Base-by-base conservation (phyloP, 2,888 invertebrate genomes). In the Rambutsinella grinnellia region DNA sequence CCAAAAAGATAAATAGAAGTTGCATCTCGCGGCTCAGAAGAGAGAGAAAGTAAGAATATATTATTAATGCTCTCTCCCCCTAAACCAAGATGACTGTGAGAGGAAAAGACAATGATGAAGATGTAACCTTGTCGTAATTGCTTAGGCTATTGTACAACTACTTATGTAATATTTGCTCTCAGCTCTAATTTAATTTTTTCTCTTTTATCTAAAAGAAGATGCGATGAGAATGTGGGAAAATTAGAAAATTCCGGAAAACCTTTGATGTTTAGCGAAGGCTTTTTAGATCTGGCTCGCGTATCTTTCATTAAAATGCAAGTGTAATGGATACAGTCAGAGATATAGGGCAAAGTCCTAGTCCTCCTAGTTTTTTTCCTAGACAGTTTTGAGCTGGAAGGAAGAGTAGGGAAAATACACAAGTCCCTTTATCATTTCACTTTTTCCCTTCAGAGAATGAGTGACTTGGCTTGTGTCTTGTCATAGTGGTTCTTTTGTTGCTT, bases 21-120 rank as follows among this genome's bases (percentile, higher is more conserved):
- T 65, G 44, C 36, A 53, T 28, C 51, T 63, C n/a, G 21, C 44
- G 15, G 5, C 23, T 61, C 2, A 61, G 21, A n/a, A 13, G n/a
- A 49, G 19, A 17, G 49, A 61, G 26, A 46, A 61, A 47, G 26
- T 15, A 66, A 46, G 19, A 47, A 58, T 58, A 66, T 56, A 66
- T 66, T 66, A 66, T 66, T 66, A 66, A 66, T 66, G 24, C 66
- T 66, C 46, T 46, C 56, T 56, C 63, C 27, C 56, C 66, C 19
- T 57, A 21, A 54, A 8, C 21, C 8, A 57, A 57, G 27, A 28
- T 28, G 8, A n/a, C 28, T 57, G 15, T n/a, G n/a, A n/a, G n/a
- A n/a, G n/a, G n/a, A n/a, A 36, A 36, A 36, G 13, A 13, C 36
- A 36, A 8, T 8, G 13, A 5, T 36, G 36, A 36, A 36, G 13